Percentiles rank a stretch among this genome's conserved stretches.
Evolutionary conservation across 2,888 invertebrate species (phyloP).

Genomic region (Glyphotaelius pellucidus): DNA sequence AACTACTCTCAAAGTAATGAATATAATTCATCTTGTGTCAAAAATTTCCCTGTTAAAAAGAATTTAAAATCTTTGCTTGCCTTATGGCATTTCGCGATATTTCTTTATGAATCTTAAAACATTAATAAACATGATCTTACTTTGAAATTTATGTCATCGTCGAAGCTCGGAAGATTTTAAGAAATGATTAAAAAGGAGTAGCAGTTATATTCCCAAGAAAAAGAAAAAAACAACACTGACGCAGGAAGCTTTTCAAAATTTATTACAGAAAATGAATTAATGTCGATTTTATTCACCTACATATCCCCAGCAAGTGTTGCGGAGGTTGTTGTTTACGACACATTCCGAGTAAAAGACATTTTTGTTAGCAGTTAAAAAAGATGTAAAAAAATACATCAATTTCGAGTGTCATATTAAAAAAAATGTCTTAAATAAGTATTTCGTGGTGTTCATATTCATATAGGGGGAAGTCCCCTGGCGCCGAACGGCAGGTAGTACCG

Average conservation of each 20-base stretch:
- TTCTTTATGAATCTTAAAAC: neutral
- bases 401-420: neutral
- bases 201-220: neutral
- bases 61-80: neutral
- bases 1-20: neutral
- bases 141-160: neutral
- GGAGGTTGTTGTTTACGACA: neutral
- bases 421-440: neutral
- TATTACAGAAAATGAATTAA: neutral
- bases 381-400: neutral
- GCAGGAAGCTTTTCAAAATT: neutral
- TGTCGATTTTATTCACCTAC: neutral
- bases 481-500: too few species aligned
- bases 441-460: neutral
- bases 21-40: too few species aligned
- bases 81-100: neutral
- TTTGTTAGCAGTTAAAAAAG: neutral
- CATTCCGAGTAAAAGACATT: neutral
- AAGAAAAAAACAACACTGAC: neutral
- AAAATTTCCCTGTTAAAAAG: too few species aligned
- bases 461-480: too few species aligned
- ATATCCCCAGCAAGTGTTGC: neutral
- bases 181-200: neutral
- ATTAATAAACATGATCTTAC: neutral
- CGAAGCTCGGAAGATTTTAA: neutral